Evolutionary conservation across 2,797 vertebrate species (phyloP).

Genomic region (Thaleichthys pacificus): DNA sequence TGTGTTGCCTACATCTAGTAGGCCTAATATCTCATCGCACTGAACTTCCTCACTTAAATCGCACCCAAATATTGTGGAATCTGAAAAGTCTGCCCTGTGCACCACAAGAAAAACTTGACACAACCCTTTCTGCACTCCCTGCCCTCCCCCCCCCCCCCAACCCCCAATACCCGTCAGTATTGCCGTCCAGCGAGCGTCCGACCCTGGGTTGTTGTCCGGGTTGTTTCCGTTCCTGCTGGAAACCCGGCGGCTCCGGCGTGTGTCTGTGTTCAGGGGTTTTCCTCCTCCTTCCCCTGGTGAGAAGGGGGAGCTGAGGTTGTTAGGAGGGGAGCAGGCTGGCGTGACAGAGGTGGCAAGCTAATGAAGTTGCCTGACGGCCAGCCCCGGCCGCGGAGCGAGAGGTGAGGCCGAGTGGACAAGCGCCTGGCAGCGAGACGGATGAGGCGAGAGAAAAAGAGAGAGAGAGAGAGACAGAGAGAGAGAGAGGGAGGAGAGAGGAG

Average conservation of each 20-base stretch:
- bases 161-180: background rate
- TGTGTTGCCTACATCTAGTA: background rate
- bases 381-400: constrained; percentile 75
- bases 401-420: constrained; percentile 79
- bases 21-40: too few species aligned
- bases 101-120: background rate
- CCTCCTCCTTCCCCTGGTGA: constrained; percentile 39
- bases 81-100: too few species aligned
- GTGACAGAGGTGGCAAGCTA: constrained; percentile 83
- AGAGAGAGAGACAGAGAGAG: background rate
- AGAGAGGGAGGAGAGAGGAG: background rate
- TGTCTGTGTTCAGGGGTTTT: background rate
- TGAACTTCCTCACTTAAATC: too few species aligned
- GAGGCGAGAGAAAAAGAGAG: constrained; percentile 59
- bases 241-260: background rate
- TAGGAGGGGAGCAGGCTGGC: constrained; percentile 73
- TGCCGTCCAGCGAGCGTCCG: too few species aligned
- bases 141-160: constrained; percentile 42
- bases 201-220: too few species aligned
- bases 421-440: constrained; percentile 77
- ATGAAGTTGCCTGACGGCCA: constrained; percentile 82
- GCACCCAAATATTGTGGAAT: too few species aligned
- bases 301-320: constrained; percentile 73
- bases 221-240: background rate
- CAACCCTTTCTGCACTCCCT: background rate